phyloP scores from a whole-genome alignment of 2,888 invertebrate genomes.

The Sericinus montela region DNA sequence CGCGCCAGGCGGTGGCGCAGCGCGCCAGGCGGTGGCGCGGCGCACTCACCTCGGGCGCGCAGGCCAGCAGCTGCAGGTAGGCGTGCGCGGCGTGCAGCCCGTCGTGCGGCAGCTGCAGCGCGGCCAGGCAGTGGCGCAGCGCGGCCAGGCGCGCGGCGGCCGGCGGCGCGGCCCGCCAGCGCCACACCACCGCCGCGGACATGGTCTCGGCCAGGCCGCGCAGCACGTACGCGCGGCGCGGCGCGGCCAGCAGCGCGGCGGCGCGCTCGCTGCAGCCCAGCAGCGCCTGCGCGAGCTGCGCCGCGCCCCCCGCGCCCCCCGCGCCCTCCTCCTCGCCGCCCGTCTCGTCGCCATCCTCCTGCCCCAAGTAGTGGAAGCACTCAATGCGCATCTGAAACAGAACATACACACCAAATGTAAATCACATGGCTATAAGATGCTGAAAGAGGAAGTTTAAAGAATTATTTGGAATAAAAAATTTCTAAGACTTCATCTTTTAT shows the following conservation, averaged over 20 bases:
- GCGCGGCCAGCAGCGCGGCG: constrained; percentile 35
- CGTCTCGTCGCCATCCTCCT: constrained; percentile 40
- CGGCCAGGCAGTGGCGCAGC: constrained; percentile 65
- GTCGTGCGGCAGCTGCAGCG: constrained; percentile 57
- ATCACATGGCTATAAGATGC: no score
- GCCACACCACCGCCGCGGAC: constrained; percentile 82
- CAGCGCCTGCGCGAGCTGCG: constrained; percentile 51
- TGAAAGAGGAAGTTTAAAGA: no score
- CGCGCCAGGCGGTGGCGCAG: constrained; percentile 59
- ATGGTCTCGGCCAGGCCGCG: constrained; percentile 93
- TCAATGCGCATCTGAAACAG: constrained; percentile 88
- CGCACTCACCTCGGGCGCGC: constrained; percentile 83
- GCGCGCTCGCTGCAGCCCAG: constrained; percentile 58
- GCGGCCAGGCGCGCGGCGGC: constrained; percentile 45
- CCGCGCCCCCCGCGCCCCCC: constrained; percentile 79
- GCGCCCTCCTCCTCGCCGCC: constrained; percentile 56
- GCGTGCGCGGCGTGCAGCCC: constrained; percentile 91
- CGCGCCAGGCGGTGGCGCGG: constrained; percentile 2
- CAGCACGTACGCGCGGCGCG: constrained; percentile 83
- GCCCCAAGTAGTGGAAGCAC: constrained; percentile 94
- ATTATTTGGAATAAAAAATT: no score
- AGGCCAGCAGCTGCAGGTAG: constrained; percentile 92
- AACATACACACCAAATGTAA: no score
- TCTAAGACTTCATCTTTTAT: no score
- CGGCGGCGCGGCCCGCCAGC: constrained; percentile 51